Conservation (phyloP, 2,113 vertebrate genomes). For the Gnathonemus longibarbis region DNA sequence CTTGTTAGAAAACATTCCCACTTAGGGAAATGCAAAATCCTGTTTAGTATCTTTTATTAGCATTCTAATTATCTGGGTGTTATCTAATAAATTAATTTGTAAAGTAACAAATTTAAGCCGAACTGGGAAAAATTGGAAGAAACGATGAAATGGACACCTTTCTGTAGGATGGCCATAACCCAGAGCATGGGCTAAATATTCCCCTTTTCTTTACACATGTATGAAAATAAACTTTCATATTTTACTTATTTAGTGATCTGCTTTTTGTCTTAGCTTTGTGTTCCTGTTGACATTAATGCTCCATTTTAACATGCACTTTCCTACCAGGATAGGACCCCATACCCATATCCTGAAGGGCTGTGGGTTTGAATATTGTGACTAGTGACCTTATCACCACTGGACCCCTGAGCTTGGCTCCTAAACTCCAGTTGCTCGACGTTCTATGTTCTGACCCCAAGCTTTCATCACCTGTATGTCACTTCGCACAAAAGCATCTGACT, state of each 20-base stretch:
- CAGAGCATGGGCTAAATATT: background rate
- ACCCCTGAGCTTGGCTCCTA: background rate
- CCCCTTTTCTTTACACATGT: constrained; percentile 21
- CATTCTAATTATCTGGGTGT: background rate
- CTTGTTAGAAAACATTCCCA: background rate
- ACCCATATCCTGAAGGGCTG: background rate
- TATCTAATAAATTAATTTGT: background rate
- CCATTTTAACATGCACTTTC: background rate
- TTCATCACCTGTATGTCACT: background rate
- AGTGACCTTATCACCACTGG: background rate
- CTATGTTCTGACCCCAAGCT: background rate
- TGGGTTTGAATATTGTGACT: background rate
- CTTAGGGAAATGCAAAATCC: background rate
- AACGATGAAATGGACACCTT: background rate
- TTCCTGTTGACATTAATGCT: background rate
- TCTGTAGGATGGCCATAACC: background rate
- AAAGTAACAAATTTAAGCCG: background rate
- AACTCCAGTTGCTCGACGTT: background rate
- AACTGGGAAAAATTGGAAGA: background rate
- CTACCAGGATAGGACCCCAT: background rate
- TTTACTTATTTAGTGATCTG: background rate
- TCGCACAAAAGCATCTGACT: background rate
- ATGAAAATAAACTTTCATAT: constrained; percentile 23
- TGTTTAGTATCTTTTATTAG: background rate
- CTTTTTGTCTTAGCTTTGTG: background rate